A percentile compares a stretch with the other conserved stretches of the same genome.
Evolutionary conservation across 1,140 invertebrate species (phyloP).

Genomic region (Battus philenor): DNA sequence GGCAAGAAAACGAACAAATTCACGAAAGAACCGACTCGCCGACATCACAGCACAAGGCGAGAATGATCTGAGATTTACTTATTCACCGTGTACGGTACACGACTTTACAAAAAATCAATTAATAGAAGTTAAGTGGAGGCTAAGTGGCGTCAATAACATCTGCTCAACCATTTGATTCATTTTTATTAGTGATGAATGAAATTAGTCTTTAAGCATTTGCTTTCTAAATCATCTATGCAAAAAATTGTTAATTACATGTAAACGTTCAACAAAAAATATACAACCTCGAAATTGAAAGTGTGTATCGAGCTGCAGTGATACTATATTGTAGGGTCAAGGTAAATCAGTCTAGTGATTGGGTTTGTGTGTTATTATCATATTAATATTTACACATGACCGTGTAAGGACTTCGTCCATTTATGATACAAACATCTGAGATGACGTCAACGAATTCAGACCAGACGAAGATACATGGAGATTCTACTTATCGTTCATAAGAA

Average conservation of each 20-base stretch:
- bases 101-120: constrained; percentile 18
- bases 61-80: constrained; percentile 25
- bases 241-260: no score
- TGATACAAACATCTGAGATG: constrained; percentile 12
- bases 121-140: constrained; percentile 2
- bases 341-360: constrained; percentile 32
- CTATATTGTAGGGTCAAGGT: constrained; percentile 55
- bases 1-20: constrained; percentile 39
- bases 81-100: constrained; percentile 18
- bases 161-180: constrained; percentile 1
- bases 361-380: no score
- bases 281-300: constrained; percentile 64
- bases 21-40: constrained; percentile 26
- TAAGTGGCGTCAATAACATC: constrained; percentile 9
- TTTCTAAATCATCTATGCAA: no score
- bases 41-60: constrained; percentile 20
- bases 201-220: no score
- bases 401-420: constrained; percentile 12
- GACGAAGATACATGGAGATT: constrained; percentile 24
- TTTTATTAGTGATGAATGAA: constrained; percentile 6
- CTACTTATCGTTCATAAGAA: constrained; percentile 49
- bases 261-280: constrained; percentile 3
- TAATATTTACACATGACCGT: no score
- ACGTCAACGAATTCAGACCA: constrained; percentile 13
- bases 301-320: constrained; percentile 41